Evolutionary conservation across 2,888 invertebrate species (phyloP).

Genomic region (Rhabditoides inermis): DNA sequence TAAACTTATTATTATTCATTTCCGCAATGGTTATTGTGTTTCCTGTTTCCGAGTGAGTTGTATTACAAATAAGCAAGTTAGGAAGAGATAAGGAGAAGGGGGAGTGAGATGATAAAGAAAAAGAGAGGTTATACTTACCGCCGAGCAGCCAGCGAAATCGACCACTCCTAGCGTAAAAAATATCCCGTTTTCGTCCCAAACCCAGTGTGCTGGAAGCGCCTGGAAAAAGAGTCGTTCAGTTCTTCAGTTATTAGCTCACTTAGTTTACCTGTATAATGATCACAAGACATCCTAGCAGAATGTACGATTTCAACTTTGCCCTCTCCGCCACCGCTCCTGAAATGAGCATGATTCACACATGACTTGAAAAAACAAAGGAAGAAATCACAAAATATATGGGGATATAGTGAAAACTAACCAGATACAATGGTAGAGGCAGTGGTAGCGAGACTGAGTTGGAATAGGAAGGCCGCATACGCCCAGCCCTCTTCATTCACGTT

Average conservation of each 20-base stretch:
- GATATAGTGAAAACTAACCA: constrained; percentile 17
- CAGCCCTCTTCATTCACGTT: constrained; percentile 42
- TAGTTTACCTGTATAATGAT: constrained; percentile 25
- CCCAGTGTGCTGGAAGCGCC: constrained; percentile 55
- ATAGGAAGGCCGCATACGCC: constrained; percentile 17
- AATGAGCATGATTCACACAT: constrained; percentile 6
- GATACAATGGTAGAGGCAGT: constrained; percentile 44
- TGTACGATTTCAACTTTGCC: constrained; percentile 46
- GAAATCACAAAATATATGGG: not conserved
- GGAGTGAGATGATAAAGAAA: too few species aligned
- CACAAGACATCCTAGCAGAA: constrained; percentile 41
- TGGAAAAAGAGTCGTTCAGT: not conserved
- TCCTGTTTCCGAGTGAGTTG: not conserved
- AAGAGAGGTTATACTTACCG: constrained; percentile 46
- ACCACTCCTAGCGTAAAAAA: constrained; percentile 41
- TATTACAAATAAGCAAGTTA: too few species aligned
- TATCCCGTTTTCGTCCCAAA: constrained; percentile 53
- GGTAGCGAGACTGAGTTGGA: not conserved
- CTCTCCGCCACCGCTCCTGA: constrained; percentile 49
- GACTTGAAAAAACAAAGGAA: not conserved
- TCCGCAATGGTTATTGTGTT: too few species aligned
- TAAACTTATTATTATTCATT: too few species aligned
- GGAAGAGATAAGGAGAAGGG: too few species aligned
- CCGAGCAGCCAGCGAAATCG: constrained; percentile 53
- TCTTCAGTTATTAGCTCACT: not conserved